phyloP scores from a whole-genome alignment of 2,797 vertebrate species.

The Tangara arthus region DNA sequence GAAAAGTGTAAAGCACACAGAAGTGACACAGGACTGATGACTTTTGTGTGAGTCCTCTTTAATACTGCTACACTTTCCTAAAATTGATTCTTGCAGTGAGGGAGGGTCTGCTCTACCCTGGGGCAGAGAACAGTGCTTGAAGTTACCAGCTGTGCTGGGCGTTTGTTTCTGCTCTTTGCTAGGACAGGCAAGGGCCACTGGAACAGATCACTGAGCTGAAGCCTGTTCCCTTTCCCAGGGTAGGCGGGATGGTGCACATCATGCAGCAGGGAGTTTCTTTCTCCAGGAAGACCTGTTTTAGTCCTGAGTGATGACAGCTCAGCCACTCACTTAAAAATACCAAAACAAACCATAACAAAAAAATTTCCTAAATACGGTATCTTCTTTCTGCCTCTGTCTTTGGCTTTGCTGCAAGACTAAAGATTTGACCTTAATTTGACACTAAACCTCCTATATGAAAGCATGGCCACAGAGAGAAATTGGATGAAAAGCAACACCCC shows the following conservation, averaged over 20 bases:
- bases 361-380: background rate
- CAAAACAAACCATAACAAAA: background rate
- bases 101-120: background rate
- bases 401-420: background rate
- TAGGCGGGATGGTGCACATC: too few relatives aligned
- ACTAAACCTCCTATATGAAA: background rate
- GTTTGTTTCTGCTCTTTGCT: background rate
- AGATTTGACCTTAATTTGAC: background rate
- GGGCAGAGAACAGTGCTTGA: background rate
- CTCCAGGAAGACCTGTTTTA: background rate
- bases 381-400: background rate
- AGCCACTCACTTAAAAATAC: background rate
- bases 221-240: background rate
- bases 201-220: background rate
- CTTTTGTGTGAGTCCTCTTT: background rate
- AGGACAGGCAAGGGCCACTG: background rate
- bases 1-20: background rate
- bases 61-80: background rate
- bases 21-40: background rate
- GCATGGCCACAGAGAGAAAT: background rate
- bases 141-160: rapidly evolving
- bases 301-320: background rate
- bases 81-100: background rate
- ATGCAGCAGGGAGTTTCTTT: background rate
- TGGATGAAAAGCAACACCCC: background rate